phyloP scores from a whole-genome alignment of 2,113 vertebrate genomes.

The Cyrtonyx montezumae region DNA sequence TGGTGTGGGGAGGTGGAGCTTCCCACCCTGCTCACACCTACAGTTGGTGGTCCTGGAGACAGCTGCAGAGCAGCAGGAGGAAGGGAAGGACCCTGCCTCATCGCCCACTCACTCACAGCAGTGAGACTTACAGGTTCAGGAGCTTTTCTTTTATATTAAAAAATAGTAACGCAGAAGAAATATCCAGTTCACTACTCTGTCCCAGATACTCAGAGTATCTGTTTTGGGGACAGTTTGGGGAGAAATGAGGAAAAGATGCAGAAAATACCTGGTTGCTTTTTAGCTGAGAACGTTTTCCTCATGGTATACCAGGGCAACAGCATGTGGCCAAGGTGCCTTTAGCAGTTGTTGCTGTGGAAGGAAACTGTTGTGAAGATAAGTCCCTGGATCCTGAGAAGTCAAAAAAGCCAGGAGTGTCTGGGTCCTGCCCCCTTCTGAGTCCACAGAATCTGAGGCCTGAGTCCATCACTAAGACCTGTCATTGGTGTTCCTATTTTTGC shows the following conservation, averaged over 20 bases:
- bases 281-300: neutral
- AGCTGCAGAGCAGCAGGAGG: constrained; percentile 26
- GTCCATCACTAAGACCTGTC: neutral
- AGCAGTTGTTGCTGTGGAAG: neutral
- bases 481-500: neutral
- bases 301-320: fast-evolving
- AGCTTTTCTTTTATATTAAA: neutral
- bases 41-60: neutral
- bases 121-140: neutral
- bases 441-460: neutral
- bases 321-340: neutral
- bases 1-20: neutral
- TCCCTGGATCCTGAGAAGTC: neutral
- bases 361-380: neutral
- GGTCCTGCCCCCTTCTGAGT: neutral
- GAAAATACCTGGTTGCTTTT: neutral
- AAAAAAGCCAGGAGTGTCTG: neutral
- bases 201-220: neutral
- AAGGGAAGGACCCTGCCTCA: neutral
- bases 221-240: neutral
- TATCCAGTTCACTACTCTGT: neutral
- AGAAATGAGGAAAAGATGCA: neutral
- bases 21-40: neutral
- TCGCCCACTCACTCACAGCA: neutral
- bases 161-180: neutral